A percentile compares a stretch with the other conserved stretches of the same genome.
Evolutionary conservation across 2,888 invertebrate genomes (phyloP).

Genomic region (Xanthia icteritia): DNA sequence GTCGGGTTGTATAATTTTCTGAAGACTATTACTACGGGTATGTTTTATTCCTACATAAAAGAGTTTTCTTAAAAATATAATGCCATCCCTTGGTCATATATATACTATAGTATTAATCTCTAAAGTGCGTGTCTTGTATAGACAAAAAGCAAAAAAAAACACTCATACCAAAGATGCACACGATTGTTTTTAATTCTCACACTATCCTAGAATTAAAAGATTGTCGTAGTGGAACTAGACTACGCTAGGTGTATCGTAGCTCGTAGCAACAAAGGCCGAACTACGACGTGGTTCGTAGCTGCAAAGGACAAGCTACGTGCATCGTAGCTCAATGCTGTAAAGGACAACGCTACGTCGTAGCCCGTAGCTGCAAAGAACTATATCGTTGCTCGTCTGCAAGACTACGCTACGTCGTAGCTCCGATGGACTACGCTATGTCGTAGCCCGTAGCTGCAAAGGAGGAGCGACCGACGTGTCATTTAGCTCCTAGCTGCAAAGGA

Average conservation of each 20-base stretch:
- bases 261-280: neutral
- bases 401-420: neutral
- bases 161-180: neutral
- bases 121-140: neutral
- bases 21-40: slow-evolving; percentile 25
- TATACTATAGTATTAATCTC: too few relatives aligned
- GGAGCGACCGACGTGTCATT: too few relatives aligned
- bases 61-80: neutral
- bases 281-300: neutral
- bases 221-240: neutral
- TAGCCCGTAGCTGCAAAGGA: neutral
- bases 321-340: neutral
- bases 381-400: too few relatives aligned
- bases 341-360: neutral
- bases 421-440: neutral
- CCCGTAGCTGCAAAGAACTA: neutral
- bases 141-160: neutral
- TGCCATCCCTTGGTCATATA: neutral
- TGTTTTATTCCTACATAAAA: neutral
- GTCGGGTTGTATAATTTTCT: slow-evolving; percentile 39
- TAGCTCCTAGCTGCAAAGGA: too few relatives aligned
- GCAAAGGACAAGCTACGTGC: neutral
- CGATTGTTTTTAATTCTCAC: neutral
- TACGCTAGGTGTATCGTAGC: neutral
- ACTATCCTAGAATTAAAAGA: neutral